phyloP scores from a whole-genome alignment of 2,797 vertebrate species.

The Buceros bicornis region DNA sequence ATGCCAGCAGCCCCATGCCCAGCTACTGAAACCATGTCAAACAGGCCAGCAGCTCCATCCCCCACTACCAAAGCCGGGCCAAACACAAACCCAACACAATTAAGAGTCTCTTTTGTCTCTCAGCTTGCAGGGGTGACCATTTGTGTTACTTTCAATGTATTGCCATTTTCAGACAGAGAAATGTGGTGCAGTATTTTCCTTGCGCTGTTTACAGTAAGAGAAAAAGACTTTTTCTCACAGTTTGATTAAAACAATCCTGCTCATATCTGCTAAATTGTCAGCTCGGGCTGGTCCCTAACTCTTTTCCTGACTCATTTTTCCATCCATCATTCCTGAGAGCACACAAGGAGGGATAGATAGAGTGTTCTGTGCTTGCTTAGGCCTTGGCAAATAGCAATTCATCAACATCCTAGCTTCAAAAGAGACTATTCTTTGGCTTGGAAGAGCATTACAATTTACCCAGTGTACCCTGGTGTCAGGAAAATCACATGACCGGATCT shows the following conservation, averaged over 20 bases:
- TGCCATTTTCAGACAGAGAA: slow-evolving; percentile 38
- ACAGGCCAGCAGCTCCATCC: too few species aligned
- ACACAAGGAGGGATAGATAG: slow-evolving; percentile 67
- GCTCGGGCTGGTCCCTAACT: slow-evolving; percentile 40
- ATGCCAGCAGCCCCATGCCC: too few species aligned
- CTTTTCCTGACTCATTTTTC: slow-evolving; percentile 60
- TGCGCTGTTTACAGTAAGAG: slow-evolving; percentile 13
- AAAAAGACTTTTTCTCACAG: slow-evolving; percentile 46
- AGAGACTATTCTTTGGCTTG: slow-evolving; percentile 70
- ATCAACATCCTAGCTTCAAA: slow-evolving; percentile 75
- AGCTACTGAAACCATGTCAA: too few species aligned
- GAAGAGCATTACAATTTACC: slow-evolving; percentile 74
- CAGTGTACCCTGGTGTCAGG: slow-evolving; percentile 70
- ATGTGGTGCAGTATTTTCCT: neutral
- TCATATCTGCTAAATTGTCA: slow-evolving; percentile 61
- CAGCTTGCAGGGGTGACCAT: neutral
- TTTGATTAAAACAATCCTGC: slow-evolving; percentile 53
- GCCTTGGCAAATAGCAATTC: slow-evolving; percentile 78
- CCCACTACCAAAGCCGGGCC: too few species aligned
- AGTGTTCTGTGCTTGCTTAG: slow-evolving; percentile 78
- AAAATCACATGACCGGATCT: slow-evolving; percentile 66
- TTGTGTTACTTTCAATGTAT: neutral
- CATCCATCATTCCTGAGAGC: slow-evolving; percentile 68
- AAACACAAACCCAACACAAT: neutral
- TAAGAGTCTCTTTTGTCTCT: neutral